Evolutionary conservation across 2,888 invertebrate genomes (phyloP), one percentile per base, ranked within the genome.

Genomic region (Hirtodrosophila confusa): DNA sequence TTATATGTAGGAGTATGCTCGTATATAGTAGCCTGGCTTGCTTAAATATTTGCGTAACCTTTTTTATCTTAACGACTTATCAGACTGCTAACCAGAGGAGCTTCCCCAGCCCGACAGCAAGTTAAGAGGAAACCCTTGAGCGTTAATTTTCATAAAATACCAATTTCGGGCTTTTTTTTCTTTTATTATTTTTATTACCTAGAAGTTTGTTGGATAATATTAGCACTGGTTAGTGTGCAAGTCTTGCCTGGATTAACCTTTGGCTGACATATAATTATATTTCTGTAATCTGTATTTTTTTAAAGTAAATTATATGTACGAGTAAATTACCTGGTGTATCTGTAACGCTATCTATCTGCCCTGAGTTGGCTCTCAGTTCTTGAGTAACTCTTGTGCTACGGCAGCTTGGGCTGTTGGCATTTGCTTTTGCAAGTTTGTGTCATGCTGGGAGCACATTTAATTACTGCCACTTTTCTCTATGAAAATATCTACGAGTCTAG

Each of bases 91-190:
- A 56, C 51, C 65, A 65, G 50, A 55, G 36, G 45, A 31, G 8
- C 31, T 9, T 39, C 43, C 41, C 8, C 40, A 33, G 17, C 17
- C 17, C 17, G 17, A 17, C 4, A 56, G 12, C 24, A 45, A 55
- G 39, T 40, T 49, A 31, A 50, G 47, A 48, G 36, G 45, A 58
- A 61, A 60, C 69, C 88, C 86, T 75, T 58, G 62, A 69, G 88
- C 88, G 84, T 84, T 84, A 83, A 86, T 84, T 86, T 78, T 88
- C 84, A 88, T 80, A 84, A 84, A 88, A 86, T 73, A 80, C 83
- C 88, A 86, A 75, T 86, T 88, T 82, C 70, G 62, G 70, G 40
- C 1, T 27, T 27, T 27, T 27, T 27, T 27, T 27, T 27, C 27
- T 27, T 27, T 27, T 27, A 17, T 6, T 27, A 27, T 27, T 27